Conservation (phyloP, 2,113 vertebrate genomes). For the Panthera uncia region DNA sequence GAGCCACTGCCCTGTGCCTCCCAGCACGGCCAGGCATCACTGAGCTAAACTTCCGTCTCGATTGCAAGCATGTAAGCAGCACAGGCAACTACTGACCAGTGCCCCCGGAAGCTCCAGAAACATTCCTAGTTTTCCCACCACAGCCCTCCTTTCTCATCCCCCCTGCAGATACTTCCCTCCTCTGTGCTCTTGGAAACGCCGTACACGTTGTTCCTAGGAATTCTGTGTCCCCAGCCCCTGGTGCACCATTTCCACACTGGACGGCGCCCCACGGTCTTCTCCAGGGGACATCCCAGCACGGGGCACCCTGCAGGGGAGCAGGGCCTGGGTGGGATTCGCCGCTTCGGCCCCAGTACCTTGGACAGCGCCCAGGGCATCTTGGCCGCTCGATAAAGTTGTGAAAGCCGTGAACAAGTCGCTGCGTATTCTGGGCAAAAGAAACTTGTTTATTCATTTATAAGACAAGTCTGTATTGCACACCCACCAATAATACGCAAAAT, state of each 20-base stretch:
- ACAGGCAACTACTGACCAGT: neutral
- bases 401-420: neutral
- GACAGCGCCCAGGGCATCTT: neutral
- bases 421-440: neutral
- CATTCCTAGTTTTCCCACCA: too few relatives aligned
- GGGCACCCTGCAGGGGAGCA: accelerated
- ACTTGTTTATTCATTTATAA: neutral
- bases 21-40: accelerated
- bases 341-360: neutral
- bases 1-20: neutral
- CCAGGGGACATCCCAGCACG: neutral
- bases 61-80: neutral
- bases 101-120: neutral
- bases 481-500: too few relatives aligned
- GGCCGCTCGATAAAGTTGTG: too few relatives aligned
- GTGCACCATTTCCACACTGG: neutral
- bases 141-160: neutral
- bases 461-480: accelerated
- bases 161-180: neutral
- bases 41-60: accelerated
- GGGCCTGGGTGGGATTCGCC: accelerated
- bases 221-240: neutral
- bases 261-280: neutral
- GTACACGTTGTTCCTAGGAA: accelerated
- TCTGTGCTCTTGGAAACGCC: neutral